A percentile compares a stretch with the other conserved stretches of the same genome.
These are phyloP conservation scores for Empis stercorea DNA, from an alignment of 2,888 invertebrate species.

Conservation along the genomic window DNA sequence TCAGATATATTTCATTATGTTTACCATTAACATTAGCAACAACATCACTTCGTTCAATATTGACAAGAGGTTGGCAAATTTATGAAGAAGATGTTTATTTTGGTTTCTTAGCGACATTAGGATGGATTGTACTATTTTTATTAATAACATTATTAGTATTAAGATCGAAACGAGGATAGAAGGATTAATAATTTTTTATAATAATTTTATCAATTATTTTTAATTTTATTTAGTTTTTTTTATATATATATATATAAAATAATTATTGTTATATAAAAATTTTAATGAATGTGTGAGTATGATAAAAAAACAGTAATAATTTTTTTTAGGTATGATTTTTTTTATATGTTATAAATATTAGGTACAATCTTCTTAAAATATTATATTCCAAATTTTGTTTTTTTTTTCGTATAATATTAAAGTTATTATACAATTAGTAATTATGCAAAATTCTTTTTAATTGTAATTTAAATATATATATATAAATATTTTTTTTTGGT, in stretches of 20 bases:
- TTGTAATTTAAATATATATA: too few species aligned
- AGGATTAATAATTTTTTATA: background rate
- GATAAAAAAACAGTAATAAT: too few species aligned
- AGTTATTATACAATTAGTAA: too few species aligned
- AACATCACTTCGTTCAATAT: conserved; percentile 73
- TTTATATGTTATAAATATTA: too few species aligned
- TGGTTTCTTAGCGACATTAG: conserved; percentile 72
- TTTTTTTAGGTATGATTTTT: too few species aligned
- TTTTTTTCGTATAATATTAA: too few species aligned
- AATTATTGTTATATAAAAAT: too few species aligned
- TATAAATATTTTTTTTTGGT: too few species aligned
- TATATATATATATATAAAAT: conserved; percentile 2
- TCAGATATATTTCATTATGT: conserved; percentile 60
- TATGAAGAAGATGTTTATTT: conserved; percentile 70
- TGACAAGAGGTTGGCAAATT: conserved; percentile 79
- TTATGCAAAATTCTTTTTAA: too few species aligned
- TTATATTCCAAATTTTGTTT: too few species aligned
- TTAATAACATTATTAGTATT: conserved; percentile 67
- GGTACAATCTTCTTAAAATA: too few species aligned
- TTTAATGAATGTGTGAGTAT: too few species aligned
- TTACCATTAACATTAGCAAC: conserved; percentile 86
- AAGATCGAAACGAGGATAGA: conserved; percentile 63
- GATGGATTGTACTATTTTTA: conserved; percentile 75
- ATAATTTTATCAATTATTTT: background rate
- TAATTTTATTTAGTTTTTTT: conserved; percentile 1